Evolutionary conservation across 1,140 invertebrate species (phyloP).

Genomic region (Battus philenor): DNA sequence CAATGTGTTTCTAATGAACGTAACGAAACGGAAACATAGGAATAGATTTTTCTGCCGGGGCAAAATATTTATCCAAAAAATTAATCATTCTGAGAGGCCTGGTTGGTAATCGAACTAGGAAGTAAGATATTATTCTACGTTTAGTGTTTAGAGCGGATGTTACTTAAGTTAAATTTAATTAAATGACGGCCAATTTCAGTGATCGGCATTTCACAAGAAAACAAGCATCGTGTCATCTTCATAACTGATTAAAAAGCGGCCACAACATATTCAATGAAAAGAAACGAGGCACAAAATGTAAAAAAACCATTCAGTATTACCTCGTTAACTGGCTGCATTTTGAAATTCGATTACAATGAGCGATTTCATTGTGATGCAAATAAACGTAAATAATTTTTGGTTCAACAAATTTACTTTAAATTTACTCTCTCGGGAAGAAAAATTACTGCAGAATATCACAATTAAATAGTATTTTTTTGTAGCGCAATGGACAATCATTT

Average conservation of each 20-base stretch:
- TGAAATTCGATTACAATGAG: conserved; percentile 11
- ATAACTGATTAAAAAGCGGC: no score
- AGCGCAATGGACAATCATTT: no score
- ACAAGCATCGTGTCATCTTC: no score
- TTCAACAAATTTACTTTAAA: conserved; percentile 9
- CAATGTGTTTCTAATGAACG: no score
- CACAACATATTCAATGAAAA: no score
- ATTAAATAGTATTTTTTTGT: no score
- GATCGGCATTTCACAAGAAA: conserved; percentile 1
- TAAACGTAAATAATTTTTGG: conserved; percentile 12
- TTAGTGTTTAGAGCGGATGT: conserved; percentile 7
- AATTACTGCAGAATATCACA: no score
- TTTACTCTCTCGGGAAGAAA: not conserved
- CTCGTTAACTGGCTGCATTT: conserved; percentile 10
- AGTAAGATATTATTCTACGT: conserved; percentile 11
- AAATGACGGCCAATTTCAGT: conserved; percentile 5
- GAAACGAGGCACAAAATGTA: not conserved
- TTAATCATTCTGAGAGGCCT: not conserved
- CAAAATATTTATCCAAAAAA: conserved; percentile 4
- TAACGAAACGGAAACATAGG: not conserved
- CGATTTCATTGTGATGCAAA: conserved; percentile 14
- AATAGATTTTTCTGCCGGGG: not conserved
- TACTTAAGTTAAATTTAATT: conserved; percentile 15
- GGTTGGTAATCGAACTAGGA: conserved; percentile 1
- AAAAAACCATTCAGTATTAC: conserved; percentile 10